phyloP scores from a whole-genome alignment of 2,113 vertebrate genomes.

The Sinocyclocheilus anophthalmus region DNA sequence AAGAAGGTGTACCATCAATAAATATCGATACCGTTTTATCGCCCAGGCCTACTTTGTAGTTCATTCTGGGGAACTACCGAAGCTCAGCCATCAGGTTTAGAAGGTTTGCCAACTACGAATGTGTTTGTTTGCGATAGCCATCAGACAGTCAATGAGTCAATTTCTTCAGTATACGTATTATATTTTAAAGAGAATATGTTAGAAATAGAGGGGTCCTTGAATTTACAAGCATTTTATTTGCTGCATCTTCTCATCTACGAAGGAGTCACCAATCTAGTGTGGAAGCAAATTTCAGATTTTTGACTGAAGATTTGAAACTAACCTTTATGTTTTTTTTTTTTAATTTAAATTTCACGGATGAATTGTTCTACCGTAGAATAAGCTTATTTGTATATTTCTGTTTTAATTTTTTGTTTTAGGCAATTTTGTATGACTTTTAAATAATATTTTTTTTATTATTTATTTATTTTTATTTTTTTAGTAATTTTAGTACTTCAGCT shows the following conservation, averaged over 20 bases:
- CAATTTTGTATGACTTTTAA: no score
- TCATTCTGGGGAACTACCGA: not conserved
- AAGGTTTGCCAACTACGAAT: not conserved
- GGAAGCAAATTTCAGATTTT: not conserved
- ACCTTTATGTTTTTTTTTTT: not conserved
- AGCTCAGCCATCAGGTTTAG: not conserved
- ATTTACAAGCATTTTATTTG: not conserved
- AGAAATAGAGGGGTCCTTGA: not conserved
- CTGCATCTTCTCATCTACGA: not conserved
- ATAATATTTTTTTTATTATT: no score
- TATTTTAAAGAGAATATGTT: not conserved
- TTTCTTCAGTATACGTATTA: not conserved
- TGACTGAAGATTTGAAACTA: not conserved
- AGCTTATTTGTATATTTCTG: not conserved
- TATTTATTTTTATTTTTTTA: no score
- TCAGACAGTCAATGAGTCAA: not conserved
- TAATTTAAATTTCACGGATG: not conserved
- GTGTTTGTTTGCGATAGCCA: no score
- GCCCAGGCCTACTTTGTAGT: no score
- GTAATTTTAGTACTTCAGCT: not conserved
- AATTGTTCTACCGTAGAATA: not conserved
- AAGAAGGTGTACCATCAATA: no score
- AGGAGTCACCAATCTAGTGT: not conserved
- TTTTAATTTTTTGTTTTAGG: no score
- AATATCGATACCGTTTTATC: no score